Evolutionary conservation across 1,140 invertebrate genomes (phyloP).

Genomic region (Drosophila malerkotliana): DNA sequence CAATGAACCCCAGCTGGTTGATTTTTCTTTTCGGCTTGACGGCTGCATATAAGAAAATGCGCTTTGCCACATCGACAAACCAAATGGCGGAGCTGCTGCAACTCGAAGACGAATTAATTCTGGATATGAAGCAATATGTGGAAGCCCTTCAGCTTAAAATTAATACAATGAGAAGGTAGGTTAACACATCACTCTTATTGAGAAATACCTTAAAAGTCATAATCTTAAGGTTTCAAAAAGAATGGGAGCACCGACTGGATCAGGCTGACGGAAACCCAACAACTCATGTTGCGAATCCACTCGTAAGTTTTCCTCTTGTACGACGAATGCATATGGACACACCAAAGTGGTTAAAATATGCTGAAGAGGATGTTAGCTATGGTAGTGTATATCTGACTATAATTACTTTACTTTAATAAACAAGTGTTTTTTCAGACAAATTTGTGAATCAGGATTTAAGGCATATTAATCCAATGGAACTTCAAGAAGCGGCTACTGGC

Average conservation of each 20-base stretch:
- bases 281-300: slow-evolving; percentile 40
- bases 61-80: slow-evolving; percentile 37
- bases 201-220: too few relatives aligned
- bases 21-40: slow-evolving; percentile 13
- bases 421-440: not conserved
- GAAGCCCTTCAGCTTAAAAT: slow-evolving; percentile 15
- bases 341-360: slow-evolving; percentile 6
- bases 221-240: slow-evolving; percentile 15
- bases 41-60: not conserved
- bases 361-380: not conserved
- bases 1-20: not conserved
- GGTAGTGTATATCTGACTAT: slow-evolving; percentile 9
- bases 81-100: slow-evolving; percentile 22
- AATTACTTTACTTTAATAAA: not conserved
- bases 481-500: slow-evolving; percentile 4
- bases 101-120: slow-evolving; percentile 43
- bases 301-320: slow-evolving; percentile 48
- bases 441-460: slow-evolving; percentile 19
- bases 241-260: slow-evolving; percentile 2
- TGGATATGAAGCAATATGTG: slow-evolving; percentile 20
- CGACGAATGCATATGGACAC: slow-evolving; percentile 51
- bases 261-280: slow-evolving; percentile 4
- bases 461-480: slow-evolving; percentile 14
- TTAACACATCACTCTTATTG: not conserved
- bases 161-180: slow-evolving; percentile 12